phyloP scores from a whole-genome alignment of 2,888 invertebrate genomes.

The Hypolimnas misippus region DNA sequence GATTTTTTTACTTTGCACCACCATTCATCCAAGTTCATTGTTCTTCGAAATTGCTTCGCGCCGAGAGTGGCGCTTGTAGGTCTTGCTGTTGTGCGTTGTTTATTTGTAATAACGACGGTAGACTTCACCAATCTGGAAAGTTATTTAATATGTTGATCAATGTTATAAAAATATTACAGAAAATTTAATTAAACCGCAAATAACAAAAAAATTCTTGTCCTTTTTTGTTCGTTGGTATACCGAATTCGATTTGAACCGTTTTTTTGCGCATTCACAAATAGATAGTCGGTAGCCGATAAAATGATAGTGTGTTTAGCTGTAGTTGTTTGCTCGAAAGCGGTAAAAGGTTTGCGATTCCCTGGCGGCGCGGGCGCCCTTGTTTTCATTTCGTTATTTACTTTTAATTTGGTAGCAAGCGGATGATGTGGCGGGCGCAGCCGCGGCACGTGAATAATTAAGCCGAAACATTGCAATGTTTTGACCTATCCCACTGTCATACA shows the following conservation, averaged over 20 bases:
- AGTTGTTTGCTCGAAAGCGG: constrained; percentile 79
- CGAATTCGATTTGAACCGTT: constrained; percentile 2
- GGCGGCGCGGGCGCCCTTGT: constrained; percentile 74
- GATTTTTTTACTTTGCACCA: constrained; percentile 75
- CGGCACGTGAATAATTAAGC: constrained; percentile 80
- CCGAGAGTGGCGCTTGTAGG: constrained; percentile 69
- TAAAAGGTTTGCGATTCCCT: constrained; percentile 83
- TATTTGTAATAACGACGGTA: constrained; percentile 40
- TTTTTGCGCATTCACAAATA: constrained; percentile 67
- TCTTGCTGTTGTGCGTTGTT: constrained; percentile 52
- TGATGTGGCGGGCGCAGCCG: constrained; percentile 73
- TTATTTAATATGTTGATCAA: constrained; percentile 28
- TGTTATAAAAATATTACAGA: constrained; percentile 19
- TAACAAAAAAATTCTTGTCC: constrained; percentile 11
- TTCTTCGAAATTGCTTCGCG: constrained; percentile 80
- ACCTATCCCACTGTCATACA: constrained; percentile 2
- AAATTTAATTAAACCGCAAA: constrained; percentile 11
- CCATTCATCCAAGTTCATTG: constrained; percentile 78
- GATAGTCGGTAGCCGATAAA: constrained; percentile 77
- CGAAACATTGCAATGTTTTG: constrained; percentile 50
- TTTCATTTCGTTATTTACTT: constrained; percentile 84
- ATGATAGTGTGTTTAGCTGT: constrained; percentile 80
- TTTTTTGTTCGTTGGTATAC: constrained; percentile 1
- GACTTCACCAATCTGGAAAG: constrained; percentile 27
- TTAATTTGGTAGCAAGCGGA: constrained; percentile 84